A percentile compares a stretch with the other conserved stretches of the same genome.
phyloP scores from a whole-genome alignment of 2,888 invertebrate species.

The Mactromeris polynyma region DNA sequence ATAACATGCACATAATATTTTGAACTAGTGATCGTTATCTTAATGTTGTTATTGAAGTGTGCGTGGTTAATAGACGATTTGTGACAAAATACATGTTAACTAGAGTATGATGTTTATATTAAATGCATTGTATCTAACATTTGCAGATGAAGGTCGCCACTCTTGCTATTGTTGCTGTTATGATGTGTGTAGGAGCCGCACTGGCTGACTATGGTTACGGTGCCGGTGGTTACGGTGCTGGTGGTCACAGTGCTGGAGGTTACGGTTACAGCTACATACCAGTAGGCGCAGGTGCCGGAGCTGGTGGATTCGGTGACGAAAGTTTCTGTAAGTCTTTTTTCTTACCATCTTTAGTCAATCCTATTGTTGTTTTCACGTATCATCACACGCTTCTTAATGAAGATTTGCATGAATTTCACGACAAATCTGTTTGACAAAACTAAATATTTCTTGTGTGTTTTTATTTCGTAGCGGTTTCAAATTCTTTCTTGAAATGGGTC shows the following conservation, averaged over 20 bases:
- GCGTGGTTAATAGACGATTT: not conserved
- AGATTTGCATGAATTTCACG: not conserved
- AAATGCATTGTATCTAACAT: not conserved
- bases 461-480: too few species aligned
- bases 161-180: slow-evolving; percentile 28
- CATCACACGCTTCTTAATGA: too few species aligned
- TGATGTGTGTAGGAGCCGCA: slow-evolving; percentile 34
- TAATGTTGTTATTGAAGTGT: not conserved
- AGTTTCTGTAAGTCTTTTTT: slow-evolving; percentile 24
- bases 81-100: not conserved
- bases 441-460: not conserved
- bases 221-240: not conserved
- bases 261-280: not conserved
- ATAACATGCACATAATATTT: not conserved
- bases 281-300: not conserved
- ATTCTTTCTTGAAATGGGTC: too few species aligned
- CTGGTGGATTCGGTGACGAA: not conserved
- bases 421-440: not conserved
- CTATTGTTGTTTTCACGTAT: too few species aligned
- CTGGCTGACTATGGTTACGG: slow-evolving; percentile 29
- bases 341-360: not conserved
- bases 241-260: not conserved
- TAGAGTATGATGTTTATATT: not conserved
- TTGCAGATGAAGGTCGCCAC: slow-evolving; percentile 36
- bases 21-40: not conserved